Evolutionary conservation across 2,888 invertebrate species (phyloP), one percentile per base, ranked within the genome.

Genomic region (Congeria kusceri): DNA sequence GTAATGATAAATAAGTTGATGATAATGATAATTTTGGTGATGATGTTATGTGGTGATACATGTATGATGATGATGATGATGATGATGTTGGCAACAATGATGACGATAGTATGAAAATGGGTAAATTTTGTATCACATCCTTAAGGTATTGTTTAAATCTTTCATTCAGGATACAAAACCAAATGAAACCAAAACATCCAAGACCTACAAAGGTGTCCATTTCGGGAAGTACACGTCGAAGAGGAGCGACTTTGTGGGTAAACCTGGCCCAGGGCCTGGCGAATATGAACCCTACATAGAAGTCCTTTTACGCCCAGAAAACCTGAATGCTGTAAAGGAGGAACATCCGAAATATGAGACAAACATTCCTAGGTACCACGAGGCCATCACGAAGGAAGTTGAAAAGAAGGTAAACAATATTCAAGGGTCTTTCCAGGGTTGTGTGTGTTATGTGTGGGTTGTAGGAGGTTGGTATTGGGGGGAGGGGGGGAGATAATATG

Each of bases 241-340:
- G 72, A 72, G 92, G 46, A 83, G 85, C 64, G 90, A 91, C 65
- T 89, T 93, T 66, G 77, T 70, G 18, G 92, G 91, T 11, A 88
- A 86, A 56, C 69, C 84, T 1, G 93, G 92, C 0, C 93, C 93
- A 0, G 93, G 93, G 7, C 93, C 93, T 0, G 93, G 93, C 3
- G 91, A 92, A 65, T 93, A 93, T 81, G 93, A 93, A 25, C 92
- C 92, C 0, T 90, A 87, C 68, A 61, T 69, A 5, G 87, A 90
- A 13, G 28, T 83, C 1, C 73, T 61, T 23, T 39, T 80, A 44
- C 78, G 77, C 59, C 76, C 86, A 3, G 91, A 91, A 73, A 91
- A 91, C 77, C 20, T 86, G 1, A 87, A 87, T 71, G 63, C 87
- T 29, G 88, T 90, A 77, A 68, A 86, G 20, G 88, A 88, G 25